phyloP scores from a whole-genome alignment of 2,797 vertebrate species.

The Acropternis orthonyx region DNA sequence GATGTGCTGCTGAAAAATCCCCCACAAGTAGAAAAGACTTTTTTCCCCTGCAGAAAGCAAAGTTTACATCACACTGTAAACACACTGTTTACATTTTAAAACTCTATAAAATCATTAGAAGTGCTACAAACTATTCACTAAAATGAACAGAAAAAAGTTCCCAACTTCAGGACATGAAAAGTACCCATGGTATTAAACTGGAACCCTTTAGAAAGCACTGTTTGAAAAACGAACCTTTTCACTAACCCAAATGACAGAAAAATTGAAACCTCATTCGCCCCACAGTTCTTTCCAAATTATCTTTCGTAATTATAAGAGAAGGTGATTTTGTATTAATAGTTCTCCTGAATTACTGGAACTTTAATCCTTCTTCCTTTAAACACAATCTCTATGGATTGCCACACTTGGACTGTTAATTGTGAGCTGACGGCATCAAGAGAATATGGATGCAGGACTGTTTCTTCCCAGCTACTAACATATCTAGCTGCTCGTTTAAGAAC shows the following conservation, averaged over 20 bases:
- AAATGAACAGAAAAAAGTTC: not conserved
- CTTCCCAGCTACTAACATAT: not conserved
- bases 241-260: not conserved
- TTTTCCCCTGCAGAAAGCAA: not conserved
- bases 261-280: not conserved
- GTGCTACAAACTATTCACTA: not conserved
- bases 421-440: not conserved
- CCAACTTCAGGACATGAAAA: not conserved
- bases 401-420: not conserved
- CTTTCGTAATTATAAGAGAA: not conserved
- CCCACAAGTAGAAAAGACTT: not conserved
- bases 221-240: not conserved
- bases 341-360: not conserved
- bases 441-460: not conserved
- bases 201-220: conserved; percentile 20
- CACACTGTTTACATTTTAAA: not conserved
- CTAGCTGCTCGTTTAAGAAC: not conserved
- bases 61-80: not conserved
- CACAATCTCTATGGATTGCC: not conserved
- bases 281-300: not conserved
- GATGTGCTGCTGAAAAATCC: not conserved
- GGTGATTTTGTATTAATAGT: not conserved
- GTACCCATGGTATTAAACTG: conserved; percentile 20
- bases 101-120: not conserved
- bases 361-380: not conserved